A percentile compares a stretch with the other conserved stretches of the same genome.
phyloP scores from a whole-genome alignment of 2,888 invertebrate species.

The Pandemis cinnamomeana region DNA sequence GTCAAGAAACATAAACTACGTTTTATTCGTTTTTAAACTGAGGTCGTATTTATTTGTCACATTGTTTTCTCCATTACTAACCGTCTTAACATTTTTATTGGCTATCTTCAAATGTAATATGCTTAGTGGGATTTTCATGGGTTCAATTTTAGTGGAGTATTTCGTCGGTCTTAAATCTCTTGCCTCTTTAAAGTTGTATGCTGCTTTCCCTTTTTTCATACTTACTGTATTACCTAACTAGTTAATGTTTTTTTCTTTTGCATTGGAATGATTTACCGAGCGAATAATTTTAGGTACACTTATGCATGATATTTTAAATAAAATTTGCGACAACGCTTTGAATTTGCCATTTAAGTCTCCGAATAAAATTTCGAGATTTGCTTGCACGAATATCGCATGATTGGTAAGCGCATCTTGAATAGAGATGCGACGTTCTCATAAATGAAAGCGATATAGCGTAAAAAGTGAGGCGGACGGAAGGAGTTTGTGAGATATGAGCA shows the following conservation, averaged over 20 bases:
- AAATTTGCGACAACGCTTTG: slow-evolving; percentile 1
- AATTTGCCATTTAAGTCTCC: slow-evolving; percentile 3
- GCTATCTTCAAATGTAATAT: background rate
- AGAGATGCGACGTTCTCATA: slow-evolving; percentile 11
- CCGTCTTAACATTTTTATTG: slow-evolving; percentile 3
- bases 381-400: slow-evolving; percentile 18
- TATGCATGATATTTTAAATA: background rate
- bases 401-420: slow-evolving; percentile 20
- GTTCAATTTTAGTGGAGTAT: background rate
- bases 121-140: background rate
- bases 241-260: background rate
- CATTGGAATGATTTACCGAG: background rate
- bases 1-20: slow-evolving; percentile 29
- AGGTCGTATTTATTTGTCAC: slow-evolving; percentile 1
- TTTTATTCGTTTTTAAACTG: slow-evolving; percentile 2
- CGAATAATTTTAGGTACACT: background rate
- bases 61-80: background rate
- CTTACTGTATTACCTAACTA: background rate
- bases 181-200: background rate
- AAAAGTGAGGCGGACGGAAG: background rate
- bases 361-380: slow-evolving; percentile 23
- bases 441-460: slow-evolving; percentile 20
- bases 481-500: background rate
- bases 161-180: background rate
- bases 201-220: no score